Conservation (phyloP, 2,113 vertebrate genomes). For the Fukomys damarensis region DNA sequence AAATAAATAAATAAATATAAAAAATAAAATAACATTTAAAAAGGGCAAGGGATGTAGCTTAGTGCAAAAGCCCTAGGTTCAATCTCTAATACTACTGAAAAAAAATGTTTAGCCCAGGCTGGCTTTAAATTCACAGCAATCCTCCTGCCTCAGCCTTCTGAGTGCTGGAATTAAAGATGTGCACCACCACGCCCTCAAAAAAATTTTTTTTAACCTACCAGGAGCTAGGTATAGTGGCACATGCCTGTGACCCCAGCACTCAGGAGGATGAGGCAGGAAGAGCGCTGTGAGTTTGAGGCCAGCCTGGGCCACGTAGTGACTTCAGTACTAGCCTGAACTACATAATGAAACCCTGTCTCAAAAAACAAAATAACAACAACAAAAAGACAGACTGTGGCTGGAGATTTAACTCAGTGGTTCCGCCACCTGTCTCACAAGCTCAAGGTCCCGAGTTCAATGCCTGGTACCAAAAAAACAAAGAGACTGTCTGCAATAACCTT, state of each 20-base stretch:
- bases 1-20: too few species aligned
- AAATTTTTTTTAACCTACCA: background rate
- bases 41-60: background rate
- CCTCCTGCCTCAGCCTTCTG: background rate
- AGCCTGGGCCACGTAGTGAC: background rate
- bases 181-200: background rate
- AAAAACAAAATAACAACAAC: too few species aligned
- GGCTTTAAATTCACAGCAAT: background rate
- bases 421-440: too few species aligned
- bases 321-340: background rate
- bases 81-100: background rate
- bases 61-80: background rate
- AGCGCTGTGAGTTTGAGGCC: background rate
- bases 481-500: background rate
- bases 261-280: background rate
- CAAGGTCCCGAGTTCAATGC: too few species aligned
- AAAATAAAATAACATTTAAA: background rate
- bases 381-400: too few species aligned
- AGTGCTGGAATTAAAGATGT: background rate
- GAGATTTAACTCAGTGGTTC: too few species aligned
- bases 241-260: too few species aligned
- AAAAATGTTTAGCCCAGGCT: background rate
- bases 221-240: background rate
- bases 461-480: too few species aligned
- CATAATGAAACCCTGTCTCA: background rate